Evolutionary conservation across 1,140 invertebrate genomes (phyloP).

Genomic region (Calosoma granatense): DNA sequence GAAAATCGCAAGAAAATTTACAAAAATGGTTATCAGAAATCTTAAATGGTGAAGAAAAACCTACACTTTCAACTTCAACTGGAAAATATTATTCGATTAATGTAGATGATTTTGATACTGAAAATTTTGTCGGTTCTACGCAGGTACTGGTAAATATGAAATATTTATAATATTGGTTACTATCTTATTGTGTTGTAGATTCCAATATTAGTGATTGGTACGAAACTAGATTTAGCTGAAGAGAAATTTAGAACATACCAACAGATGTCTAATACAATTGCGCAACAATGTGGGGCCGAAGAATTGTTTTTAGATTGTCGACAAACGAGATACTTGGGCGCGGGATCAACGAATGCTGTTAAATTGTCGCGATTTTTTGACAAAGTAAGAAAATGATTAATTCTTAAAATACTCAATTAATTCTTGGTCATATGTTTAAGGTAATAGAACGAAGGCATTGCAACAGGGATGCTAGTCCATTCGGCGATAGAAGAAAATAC

Average conservation of each 20-base stretch:
- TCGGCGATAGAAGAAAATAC: constrained; percentile 38
- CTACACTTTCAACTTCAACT: constrained; percentile 23
- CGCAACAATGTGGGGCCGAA: constrained; percentile 86
- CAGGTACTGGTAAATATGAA: constrained; percentile 38
- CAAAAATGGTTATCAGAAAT: constrained; percentile 89
- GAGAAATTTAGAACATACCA: constrained; percentile 53
- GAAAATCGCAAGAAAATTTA: constrained; percentile 90
- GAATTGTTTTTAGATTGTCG: constrained; percentile 83
- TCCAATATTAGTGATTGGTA: constrained; percentile 87
- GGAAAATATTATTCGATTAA: constrained; percentile 15
- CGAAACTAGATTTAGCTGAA: constrained; percentile 77
- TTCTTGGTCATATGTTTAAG: constrained; percentile 20
- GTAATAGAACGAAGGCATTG: constrained; percentile 64
- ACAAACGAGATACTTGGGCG: constrained; percentile 72
- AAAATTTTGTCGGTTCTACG: constrained; percentile 77
- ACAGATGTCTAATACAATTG: constrained; percentile 37
- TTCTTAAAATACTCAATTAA: not conserved
- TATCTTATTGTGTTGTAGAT: constrained; percentile 43
- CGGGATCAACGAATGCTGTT: constrained; percentile 83
- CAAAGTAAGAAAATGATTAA: constrained; percentile 47
- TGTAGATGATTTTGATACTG: constrained; percentile 74
- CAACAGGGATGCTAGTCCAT: constrained; percentile 37
- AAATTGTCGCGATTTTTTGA: constrained; percentile 91
- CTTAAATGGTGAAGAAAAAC: constrained; percentile 62
- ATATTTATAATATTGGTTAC: constrained; percentile 11